Conservation (phyloP, 1,140 invertebrate genomes). For the Drosophila tropicalis region DNA sequence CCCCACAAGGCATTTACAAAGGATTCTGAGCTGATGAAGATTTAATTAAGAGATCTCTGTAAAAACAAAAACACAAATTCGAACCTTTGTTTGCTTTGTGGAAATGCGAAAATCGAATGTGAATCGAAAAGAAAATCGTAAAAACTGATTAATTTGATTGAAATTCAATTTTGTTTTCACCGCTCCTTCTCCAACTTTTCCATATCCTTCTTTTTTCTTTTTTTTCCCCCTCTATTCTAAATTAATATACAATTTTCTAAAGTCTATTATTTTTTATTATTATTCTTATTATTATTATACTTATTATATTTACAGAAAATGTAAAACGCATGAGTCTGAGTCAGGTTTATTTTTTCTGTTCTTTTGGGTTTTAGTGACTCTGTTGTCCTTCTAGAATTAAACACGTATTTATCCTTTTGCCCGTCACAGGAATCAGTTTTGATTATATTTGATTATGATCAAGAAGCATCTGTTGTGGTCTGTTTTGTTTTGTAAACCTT, state of each 20-base stretch:
- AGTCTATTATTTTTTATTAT: slow-evolving; percentile 26
- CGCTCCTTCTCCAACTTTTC: neutral
- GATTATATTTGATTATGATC: slow-evolving; percentile 72
- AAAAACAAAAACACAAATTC: slow-evolving; percentile 12
- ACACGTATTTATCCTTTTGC: slow-evolving; percentile 67
- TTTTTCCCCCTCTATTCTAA: slow-evolving; percentile 28
- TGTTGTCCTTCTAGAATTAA: slow-evolving; percentile 62
- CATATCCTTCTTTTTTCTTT: slow-evolving; percentile 15
- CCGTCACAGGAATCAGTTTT: slow-evolving; percentile 66
- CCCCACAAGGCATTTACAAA: slow-evolving; percentile 42
- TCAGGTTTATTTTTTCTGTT: slow-evolving; percentile 44
- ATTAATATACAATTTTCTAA: slow-evolving; percentile 41
- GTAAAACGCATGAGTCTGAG: slow-evolving; percentile 41
- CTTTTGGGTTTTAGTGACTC: slow-evolving; percentile 73
- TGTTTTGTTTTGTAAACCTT: slow-evolving; percentile 81
- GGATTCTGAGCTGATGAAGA: slow-evolving; percentile 25
- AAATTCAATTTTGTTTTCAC: slow-evolving; percentile 74
- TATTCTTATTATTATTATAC: slow-evolving; percentile 9
- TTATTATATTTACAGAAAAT: slow-evolving; percentile 29
- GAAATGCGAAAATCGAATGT: slow-evolving; percentile 49
- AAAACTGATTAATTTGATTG: slow-evolving; percentile 72
- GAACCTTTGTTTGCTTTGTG: slow-evolving; percentile 52
- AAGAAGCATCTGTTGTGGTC: slow-evolving; percentile 79
- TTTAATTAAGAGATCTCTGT: slow-evolving; percentile 39
- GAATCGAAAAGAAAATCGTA: slow-evolving; percentile 43